A percentile compares a stretch with the other conserved stretches of the same genome.
Evolutionary conservation across 2,888 invertebrate genomes (phyloP).

Genomic region (Sthenelais limicola): DNA sequence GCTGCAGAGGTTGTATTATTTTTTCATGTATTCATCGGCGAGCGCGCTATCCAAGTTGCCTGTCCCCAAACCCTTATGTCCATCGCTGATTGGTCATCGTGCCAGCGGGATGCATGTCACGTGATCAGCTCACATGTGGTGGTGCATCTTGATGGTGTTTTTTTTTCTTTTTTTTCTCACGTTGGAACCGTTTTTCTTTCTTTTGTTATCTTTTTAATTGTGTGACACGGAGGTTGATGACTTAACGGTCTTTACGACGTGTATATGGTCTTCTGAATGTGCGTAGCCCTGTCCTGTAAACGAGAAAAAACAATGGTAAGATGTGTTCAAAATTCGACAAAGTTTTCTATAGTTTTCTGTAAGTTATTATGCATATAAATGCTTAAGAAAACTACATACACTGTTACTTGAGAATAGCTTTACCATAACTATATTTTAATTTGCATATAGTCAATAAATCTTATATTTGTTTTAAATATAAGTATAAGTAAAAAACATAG

Average conservation of each 20-base stretch:
- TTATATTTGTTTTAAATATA: neutral
- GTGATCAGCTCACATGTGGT: constrained; percentile 6
- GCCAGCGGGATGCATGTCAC: constrained; percentile 4
- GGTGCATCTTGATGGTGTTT: constrained; percentile 8
- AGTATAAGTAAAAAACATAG: too few relatives aligned
- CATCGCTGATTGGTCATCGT: constrained; percentile 22
- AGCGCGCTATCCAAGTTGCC: constrained; percentile 15
- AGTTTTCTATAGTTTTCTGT: too few relatives aligned
- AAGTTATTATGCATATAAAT: neutral
- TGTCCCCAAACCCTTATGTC: constrained; percentile 36
- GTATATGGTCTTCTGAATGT: constrained; percentile 74
- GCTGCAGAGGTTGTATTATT: too few relatives aligned
- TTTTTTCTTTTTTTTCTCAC: constrained; percentile 5
- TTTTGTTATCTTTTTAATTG: constrained; percentile 7
- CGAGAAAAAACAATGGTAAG: constrained; percentile 33
- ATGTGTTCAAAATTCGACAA: neutral
- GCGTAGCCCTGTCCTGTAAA: constrained; percentile 74
- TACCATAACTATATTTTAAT: neutral
- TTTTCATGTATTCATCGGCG: too few relatives aligned
- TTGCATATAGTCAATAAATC: neutral
- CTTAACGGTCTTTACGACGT: constrained; percentile 43
- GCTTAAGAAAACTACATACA: neutral
- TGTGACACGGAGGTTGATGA: constrained; percentile 6
- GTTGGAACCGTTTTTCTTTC: constrained; percentile 7
- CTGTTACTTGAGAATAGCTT: neutral